Evolutionary conservation across 2,888 invertebrate species (phyloP), one percentile per base, ranked within the genome.

Genomic region (Drosophila recens): DNA sequence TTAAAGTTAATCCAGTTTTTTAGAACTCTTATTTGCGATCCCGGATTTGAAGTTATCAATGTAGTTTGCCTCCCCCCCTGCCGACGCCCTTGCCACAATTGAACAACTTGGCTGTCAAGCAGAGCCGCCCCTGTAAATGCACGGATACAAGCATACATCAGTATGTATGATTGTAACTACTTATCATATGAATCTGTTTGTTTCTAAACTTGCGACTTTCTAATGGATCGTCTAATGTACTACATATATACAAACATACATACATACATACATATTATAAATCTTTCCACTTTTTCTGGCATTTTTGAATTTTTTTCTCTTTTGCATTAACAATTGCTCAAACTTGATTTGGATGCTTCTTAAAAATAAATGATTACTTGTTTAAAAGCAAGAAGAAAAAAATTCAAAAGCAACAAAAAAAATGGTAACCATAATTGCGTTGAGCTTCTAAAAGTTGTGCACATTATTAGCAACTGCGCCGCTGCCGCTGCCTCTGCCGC

Each of bases 361-460:
- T 86, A 87, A 89, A 89, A 79, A 85, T 86, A 85, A 85, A 84
- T 77, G 79, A 89, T 89, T 84, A 79, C 85, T 83, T 79, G 89
- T 75, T 81, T 79, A 63, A 78, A 61, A 66, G 51, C 43, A 4
- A 67, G 48, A 42, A 48, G 23, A 34, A 71, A 82, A 46, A 72
- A 33, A 58, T 61, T 49, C 49, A 71, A 75, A 46, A 76, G 52
- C 42, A 80, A 61, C 46, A 68, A 62, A 57, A 62, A 62, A 67
- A 65, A 67, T 72, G 56, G 45, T 57, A 67, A 77, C 81, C 81
- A 82, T 72, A 82, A 79, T 81, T 75, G 72, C 63, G 78, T 66
- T 63, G 48, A 81, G 76, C 77, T 75, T 79, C 80, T 79, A 80
- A 79, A 76, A 74, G 49, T 65, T 80, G 68, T 76, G 66, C 66